These are phyloP conservation scores for Vulpes vulpes DNA, from an alignment of 2,113 vertebrate species.

Conservation along the genomic window DNA sequence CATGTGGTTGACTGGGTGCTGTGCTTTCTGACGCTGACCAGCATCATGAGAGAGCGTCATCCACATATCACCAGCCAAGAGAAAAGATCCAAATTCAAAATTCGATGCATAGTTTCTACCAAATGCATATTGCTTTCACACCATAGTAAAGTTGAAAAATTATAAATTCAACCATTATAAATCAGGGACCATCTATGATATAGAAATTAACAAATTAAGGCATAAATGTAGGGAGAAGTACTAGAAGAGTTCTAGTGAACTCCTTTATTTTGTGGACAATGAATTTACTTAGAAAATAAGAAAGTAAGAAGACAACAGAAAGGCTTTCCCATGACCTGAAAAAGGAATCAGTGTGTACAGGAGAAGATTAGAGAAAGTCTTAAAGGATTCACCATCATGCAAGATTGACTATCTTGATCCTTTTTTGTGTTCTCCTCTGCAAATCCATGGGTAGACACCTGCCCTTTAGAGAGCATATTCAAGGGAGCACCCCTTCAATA, in stretches of 20 bases:
- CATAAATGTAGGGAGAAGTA: not conserved
- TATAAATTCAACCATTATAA: not conserved
- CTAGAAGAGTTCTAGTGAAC: not conserved
- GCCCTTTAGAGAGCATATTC: not conserved
- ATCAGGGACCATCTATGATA: not conserved
- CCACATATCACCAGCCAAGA: not conserved
- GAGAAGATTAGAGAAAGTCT: not conserved
- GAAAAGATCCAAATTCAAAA: not conserved
- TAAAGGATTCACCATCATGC: not conserved
- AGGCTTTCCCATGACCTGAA: not conserved
- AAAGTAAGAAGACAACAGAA: not conserved
- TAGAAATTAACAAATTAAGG: not conserved
- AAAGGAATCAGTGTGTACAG: not conserved
- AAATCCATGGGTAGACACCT: not conserved
- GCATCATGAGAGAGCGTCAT: not conserved
- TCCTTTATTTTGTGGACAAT: not conserved
- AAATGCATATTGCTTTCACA: not conserved
- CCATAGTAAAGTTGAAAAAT: not conserved
- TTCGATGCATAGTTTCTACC: not conserved
- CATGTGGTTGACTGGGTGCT: not conserved
- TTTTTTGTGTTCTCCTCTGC: conserved; percentile 16
- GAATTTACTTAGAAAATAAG: not conserved
- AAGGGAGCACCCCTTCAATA: fast-evolving
- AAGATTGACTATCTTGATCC: not conserved
- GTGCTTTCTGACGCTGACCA: not conserved